phyloP scores from a whole-genome alignment of 1,140 invertebrate species.

The Scaptodrosophila lebanonensis region DNA sequence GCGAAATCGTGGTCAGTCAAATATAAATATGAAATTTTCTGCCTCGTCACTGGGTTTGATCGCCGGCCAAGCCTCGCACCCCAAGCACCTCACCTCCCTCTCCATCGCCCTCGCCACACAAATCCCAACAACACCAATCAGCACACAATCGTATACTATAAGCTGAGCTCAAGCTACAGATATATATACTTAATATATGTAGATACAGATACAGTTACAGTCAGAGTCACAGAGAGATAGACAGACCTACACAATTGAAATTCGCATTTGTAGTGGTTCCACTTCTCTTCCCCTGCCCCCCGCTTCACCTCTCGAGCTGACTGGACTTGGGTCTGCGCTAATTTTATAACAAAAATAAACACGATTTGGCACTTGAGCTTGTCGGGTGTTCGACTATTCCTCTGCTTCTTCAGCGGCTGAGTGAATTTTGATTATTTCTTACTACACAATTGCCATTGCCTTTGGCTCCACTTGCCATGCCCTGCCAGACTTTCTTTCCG shows the following conservation, averaged over 20 bases:
- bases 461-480: too few species aligned
- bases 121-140: too few species aligned
- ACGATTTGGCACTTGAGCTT: conserved; percentile 69
- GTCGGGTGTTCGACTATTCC: conserved; percentile 20
- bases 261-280: too few species aligned
- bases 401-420: conserved; percentile 47
- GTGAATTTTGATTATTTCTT: too few species aligned
- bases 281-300: too few species aligned
- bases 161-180: conserved; percentile 8
- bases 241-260: conserved; percentile 1
- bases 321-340: conserved; percentile 46
- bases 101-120: too few species aligned
- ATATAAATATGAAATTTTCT: conserved; percentile 37
- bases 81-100: too few species aligned
- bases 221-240: conserved; percentile 3
- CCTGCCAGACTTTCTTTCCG: too few species aligned
- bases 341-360: conserved; percentile 72
- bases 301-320: too few species aligned
- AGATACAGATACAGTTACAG: neutral
- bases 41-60: conserved; percentile 63
- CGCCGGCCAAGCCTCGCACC: conserved; percentile 30
- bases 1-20: neutral
- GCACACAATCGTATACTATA: conserved; percentile 13
- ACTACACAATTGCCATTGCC: too few species aligned
- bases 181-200: neutral